A percentile compares a stretch with the other conserved stretches of the same genome.
Evolutionary conservation across 2,113 vertebrate species (phyloP).

Genomic region (Lonchura striata): DNA sequence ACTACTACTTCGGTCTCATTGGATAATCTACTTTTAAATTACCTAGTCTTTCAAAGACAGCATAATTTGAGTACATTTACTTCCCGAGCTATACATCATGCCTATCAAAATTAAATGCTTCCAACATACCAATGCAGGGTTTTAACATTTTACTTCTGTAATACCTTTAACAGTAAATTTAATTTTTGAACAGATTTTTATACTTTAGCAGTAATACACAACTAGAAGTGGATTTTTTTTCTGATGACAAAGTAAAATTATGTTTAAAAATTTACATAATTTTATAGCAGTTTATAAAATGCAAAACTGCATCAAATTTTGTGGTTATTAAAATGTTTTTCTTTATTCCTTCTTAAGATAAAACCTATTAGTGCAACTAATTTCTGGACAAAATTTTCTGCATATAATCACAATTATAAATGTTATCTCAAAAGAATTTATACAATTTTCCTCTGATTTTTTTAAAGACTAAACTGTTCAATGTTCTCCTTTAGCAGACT

Average conservation of each 20-base stretch:
- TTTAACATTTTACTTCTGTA: constrained; percentile 44
- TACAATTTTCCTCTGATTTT: background rate
- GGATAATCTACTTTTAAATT: constrained; percentile 74
- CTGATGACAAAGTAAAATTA: background rate
- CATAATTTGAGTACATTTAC: constrained; percentile 74
- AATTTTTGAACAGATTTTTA: constrained; percentile 47
- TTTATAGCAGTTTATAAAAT: background rate
- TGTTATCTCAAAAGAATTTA: background rate
- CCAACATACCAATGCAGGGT: constrained; percentile 51
- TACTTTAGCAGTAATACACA: background rate
- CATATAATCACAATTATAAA: background rate
- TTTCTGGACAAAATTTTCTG: constrained; percentile 1
- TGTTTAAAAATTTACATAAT: background rate
- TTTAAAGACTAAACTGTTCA: background rate
- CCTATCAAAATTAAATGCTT: constrained; percentile 74
- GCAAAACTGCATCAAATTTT: background rate
- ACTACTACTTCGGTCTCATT: constrained; percentile 67
- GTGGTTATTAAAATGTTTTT: background rate
- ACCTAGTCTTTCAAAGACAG: constrained; percentile 74
- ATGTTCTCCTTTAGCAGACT: background rate
- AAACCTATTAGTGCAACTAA: background rate
- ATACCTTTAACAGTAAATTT: constrained; percentile 37
- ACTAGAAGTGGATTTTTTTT: background rate
- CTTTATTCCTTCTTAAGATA: background rate
- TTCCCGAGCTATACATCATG: constrained; percentile 79